These are phyloP conservation scores for Euborellia annulipes DNA, from an alignment of 1,140 invertebrate genomes.

Conservation along the genomic window DNA sequence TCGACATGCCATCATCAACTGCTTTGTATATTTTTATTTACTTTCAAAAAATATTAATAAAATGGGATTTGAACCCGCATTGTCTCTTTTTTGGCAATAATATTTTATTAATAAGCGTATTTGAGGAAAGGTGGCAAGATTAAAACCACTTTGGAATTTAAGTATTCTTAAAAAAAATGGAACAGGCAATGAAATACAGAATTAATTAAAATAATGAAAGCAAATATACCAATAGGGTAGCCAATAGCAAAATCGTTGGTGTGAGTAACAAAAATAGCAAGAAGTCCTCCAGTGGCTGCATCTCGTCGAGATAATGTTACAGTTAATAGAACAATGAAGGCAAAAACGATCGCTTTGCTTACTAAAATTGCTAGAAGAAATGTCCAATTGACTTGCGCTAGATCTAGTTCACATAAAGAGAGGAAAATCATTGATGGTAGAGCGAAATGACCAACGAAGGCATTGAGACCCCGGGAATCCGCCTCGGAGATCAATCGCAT, in stretches of 20 bases:
- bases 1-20: too few relatives aligned
- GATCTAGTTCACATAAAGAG: constrained; percentile 71
- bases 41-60: too few relatives aligned
- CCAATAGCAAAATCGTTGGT: constrained; percentile 97
- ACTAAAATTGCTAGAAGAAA: constrained; percentile 75
- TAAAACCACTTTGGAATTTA: neutral
- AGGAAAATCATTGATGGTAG: constrained; percentile 84
- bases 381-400: constrained; percentile 72
- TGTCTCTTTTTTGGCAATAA: too few relatives aligned
- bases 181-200: neutral
- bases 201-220: neutral
- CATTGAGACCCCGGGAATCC: constrained; percentile 82
- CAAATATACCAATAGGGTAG: constrained; percentile 76
- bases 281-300: constrained; percentile 71
- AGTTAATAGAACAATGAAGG: constrained; percentile 62
- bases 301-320: constrained; percentile 66
- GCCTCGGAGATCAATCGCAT: constrained; percentile 64
- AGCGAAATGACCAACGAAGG: constrained; percentile 86
- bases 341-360: constrained; percentile 74
- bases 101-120: too few relatives aligned
- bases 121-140: too few relatives aligned
- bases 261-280: constrained; percentile 90
- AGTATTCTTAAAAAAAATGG: neutral
- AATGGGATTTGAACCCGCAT: too few relatives aligned
- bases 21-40: too few relatives aligned